Evolutionary conservation across 2,888 invertebrate genomes (phyloP).

Genomic region (Byasa hedistus): DNA sequence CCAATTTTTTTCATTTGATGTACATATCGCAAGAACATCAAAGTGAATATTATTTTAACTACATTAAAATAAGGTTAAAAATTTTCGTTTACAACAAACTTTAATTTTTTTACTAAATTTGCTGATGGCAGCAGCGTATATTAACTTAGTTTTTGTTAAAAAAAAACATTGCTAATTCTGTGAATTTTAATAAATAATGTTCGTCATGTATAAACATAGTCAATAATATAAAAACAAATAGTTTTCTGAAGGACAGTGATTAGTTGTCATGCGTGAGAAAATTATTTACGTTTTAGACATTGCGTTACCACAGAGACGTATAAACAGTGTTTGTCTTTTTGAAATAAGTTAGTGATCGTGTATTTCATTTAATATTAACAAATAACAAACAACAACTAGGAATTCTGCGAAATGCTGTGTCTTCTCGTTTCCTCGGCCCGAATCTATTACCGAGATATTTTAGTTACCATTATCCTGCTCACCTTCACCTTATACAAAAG

Average conservation of each 20-base stretch:
- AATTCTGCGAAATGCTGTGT: not conserved
- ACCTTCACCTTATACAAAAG: not conserved
- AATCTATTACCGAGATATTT: not conserved
- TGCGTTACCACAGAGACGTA: not conserved
- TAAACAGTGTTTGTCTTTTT: not conserved
- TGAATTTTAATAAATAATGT: not conserved
- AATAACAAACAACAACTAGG: not conserved
- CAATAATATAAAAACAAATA: not conserved
- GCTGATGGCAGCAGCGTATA: too few relatives aligned
- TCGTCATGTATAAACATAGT: too few relatives aligned
- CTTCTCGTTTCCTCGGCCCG: not conserved
- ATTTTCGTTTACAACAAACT: too few relatives aligned
- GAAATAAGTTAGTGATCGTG: not conserved
- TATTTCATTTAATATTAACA: not conserved
- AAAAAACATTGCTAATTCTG: too few relatives aligned
- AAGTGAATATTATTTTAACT: too few relatives aligned
- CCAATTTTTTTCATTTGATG: too few relatives aligned
- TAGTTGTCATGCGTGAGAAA: not conserved
- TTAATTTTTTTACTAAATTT: too few relatives aligned
- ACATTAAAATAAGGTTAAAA: too few relatives aligned
- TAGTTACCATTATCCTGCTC: not conserved
- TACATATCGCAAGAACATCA: too few relatives aligned
- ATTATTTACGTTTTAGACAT: not conserved
- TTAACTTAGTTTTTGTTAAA: too few relatives aligned
- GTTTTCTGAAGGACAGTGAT: not conserved